Base-by-base conservation (phyloP, 1,140 invertebrate species). In the Drosophila lacertosa region DNA sequence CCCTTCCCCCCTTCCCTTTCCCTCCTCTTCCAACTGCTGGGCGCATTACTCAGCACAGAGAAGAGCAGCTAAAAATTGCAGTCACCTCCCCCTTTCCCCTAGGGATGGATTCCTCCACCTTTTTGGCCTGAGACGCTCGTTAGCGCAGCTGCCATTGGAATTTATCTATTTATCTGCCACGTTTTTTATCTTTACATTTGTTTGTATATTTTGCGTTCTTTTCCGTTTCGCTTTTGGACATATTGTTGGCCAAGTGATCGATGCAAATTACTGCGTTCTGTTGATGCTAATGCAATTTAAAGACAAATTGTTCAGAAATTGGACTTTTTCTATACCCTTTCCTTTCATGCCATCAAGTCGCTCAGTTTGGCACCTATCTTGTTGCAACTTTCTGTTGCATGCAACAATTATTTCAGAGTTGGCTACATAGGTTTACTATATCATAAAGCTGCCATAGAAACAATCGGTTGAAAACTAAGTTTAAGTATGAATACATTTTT, bases 241-340 rank as follows among this genome's bases (percentile, higher is more conserved):
- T 71, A 84, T 89, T 89, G 80, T 84, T 78, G 80, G 80, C 64
- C 64, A 47, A 58, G 65, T 89, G 86, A 89, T 89, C 86, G 86
- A 89, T 89, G 86, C 86, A 89, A 89, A 89, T 89, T 89, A 86
- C 81, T 89, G 84, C 77, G 77, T 77, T 74, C 60, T 88, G 64
- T 77, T 88, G 75, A 82, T 75, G 71, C 57, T 88, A 79, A 82
- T 75, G 75, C 57, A 75, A 84, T 75, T 75, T 71, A 45, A 39
- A 48, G 48, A 35, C 45, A 55, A 42, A 22, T 3, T 11, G 10
- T 3, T 18, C 22, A 57, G 47, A 26, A 32, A 32, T 3, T 9
- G 9, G 29, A 9, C 26, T 5, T 0, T 9, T 29, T 29, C 2
- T 1, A 29, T 9, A 29, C 26, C 26, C 26, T 29, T 9, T 5